A percentile compares a stretch with the other conserved stretches of the same genome.
These are phyloP conservation scores for Drosophila paramelanica DNA, from an alignment of 2,888 invertebrate genomes.

Conservation along the genomic window DNA sequence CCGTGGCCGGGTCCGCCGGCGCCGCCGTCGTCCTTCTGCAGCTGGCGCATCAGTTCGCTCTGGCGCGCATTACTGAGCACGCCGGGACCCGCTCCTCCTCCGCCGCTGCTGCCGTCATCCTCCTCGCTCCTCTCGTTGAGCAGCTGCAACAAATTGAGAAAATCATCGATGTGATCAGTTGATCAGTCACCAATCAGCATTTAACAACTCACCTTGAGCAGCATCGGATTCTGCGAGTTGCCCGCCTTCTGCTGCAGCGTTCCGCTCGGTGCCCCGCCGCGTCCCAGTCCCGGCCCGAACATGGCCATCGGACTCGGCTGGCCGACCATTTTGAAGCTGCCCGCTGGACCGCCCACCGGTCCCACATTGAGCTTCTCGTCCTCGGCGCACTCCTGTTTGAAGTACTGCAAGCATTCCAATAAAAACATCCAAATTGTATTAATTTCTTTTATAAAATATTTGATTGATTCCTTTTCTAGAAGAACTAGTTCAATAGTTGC, in stretches of 20 bases:
- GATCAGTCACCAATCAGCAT: too few relatives aligned
- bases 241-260: conserved; percentile 72
- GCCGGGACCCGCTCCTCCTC: conserved; percentile 84
- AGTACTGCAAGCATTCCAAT: conserved; percentile 57
- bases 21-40: conserved; percentile 84
- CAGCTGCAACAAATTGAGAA: conserved; percentile 86
- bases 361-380: conserved; percentile 81
- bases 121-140: conserved; percentile 93
- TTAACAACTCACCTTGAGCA: conserved; percentile 87
- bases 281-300: conserved; percentile 46
- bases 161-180: too few relatives aligned
- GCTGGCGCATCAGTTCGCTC: conserved; percentile 87
- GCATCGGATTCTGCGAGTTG: conserved; percentile 87
- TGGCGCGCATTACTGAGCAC: conserved; percentile 73
- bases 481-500: too few relatives aligned
- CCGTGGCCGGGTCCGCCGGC: conserved; percentile 66
- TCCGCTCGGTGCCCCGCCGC: conserved; percentile 43
- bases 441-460: too few relatives aligned
- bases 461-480: too few relatives aligned
- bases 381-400: conserved; percentile 81
- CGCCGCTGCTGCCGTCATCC: conserved; percentile 87
- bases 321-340: conserved; percentile 72
- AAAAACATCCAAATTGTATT: not conserved
- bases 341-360: conserved; percentile 33
- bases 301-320: conserved; percentile 50